Evolutionary conservation across 2,797 vertebrate genomes (phyloP), one percentile per base, ranked within the genome.

Genomic region (Coregonus ussuriensis): DNA sequence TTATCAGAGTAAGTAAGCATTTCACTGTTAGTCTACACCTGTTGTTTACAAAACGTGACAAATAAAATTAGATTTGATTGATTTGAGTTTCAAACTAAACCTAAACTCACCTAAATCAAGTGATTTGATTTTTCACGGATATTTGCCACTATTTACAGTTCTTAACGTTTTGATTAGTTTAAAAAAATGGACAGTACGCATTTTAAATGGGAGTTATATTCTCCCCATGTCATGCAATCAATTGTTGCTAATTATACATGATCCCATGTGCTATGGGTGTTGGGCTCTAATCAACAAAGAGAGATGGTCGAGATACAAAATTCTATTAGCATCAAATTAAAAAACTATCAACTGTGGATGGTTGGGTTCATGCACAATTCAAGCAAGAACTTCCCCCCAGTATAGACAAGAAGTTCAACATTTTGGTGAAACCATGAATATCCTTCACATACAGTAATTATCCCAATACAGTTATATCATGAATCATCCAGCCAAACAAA

Each of bases 81-180:
- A 35, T 35, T 47, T 13, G 41, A 13, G 80, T 62, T 84, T 63
- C 88, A 47, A 89, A 83, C 76, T 81, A 82, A 71, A 84, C 74
- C 74, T 77, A 87, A 83, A 84, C 78, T 77, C 89, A 77, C 85
- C 79, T 86, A 88, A 87, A 81, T 86, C 78, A 92, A 92, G 89
- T 90, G 91, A 89, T 92, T 89, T 87, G 4, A 71, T 85, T 86
- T 89, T 84, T 73, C 47, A 14, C 79, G 74, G 77, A 72, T 51
- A 80, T 81, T 74, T 77, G 80, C 78, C 85, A 74, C 79, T 88
- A 89, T 92, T 82, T 93, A 92, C 91, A 93, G 75, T 33, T 33
- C 31, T 52, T 70, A 88, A 83, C 81, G 85, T 89, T 90, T 77
- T 74, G 71, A 68, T 75, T 81, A 16, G 16, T 31, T 6, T 9